Conservation (phyloP, 2,888 invertebrate genomes). For the Baronia brevicornis region DNA sequence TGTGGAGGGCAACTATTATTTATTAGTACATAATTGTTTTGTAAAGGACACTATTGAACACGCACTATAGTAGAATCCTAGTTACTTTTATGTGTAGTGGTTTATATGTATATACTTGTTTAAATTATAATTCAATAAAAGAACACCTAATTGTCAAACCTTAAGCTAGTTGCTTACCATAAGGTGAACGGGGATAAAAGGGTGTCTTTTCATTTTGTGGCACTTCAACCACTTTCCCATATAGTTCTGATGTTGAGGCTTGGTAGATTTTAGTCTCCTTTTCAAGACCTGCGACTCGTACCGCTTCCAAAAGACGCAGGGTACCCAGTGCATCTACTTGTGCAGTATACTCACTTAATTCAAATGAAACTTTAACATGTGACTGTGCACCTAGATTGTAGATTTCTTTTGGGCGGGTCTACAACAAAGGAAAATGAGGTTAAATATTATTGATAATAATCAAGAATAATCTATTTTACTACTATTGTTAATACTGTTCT, state of each 20-base stretch:
- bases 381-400: constrained; percentile 99
- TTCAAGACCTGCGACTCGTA: constrained; percentile 90
- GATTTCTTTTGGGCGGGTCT: constrained; percentile 90
- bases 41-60: too few species aligned
- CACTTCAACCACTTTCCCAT: constrained; percentile 93
- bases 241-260: constrained; percentile 96
- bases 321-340: constrained; percentile 98
- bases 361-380: constrained; percentile 99
- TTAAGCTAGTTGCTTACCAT: constrained; percentile 79
- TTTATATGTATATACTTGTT: background rate
- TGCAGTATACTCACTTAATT: constrained; percentile 98
- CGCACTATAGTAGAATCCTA: too few species aligned
- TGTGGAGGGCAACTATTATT: too few species aligned
- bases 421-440: constrained; percentile 22
- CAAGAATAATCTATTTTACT: too few species aligned
- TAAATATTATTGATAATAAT: too few species aligned
- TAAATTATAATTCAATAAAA: background rate
- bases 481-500: too few species aligned
- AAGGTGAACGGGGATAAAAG: constrained; percentile 96
- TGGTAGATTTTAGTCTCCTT: constrained; percentile 92
- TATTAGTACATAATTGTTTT: too few species aligned
- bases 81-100: too few species aligned
- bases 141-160: constrained; percentile 13
- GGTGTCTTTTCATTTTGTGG: constrained; percentile 97
- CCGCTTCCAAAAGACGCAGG: constrained; percentile 91